Base-by-base conservation (phyloP, 2,797 vertebrate genomes). In the Acipenser oxyrinchus region DNA sequence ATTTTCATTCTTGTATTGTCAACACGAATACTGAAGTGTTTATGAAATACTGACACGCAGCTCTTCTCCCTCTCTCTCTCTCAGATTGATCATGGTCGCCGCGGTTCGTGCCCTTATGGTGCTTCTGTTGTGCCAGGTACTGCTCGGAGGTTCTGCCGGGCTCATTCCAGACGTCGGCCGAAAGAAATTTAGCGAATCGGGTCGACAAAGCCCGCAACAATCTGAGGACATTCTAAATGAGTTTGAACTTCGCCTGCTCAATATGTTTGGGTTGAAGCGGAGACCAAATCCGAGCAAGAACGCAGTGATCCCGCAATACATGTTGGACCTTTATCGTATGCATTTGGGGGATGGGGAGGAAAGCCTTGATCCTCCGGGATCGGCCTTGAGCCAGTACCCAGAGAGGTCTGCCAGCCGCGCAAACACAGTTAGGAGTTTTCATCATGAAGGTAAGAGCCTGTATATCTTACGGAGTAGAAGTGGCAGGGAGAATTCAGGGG, bases 1-100 rank as follows among this genome's bases (percentile, higher is more conserved):
- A 37, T 37, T 37, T 37, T 37, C 37, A 37, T 37, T 37, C 37
- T 37, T 37, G 37, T 37, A 37, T 37, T 37, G 37, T 37, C 37
- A 37, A 37, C 37, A 37, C 37, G 5, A 37, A 37, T 37, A 37
- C 37, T 37, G 37, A 37, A 37, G 37, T 37, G 37, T 37, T 37
- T 5, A 37, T 37, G 70, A 78, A 74, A 79, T 82, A 78, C 75
- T 89, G 82, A 87, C 82, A 73, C 64, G 48, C 61, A 60, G 64
- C 18, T 18, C 18, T 57, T 10, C 13, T 61, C 71, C 68, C 85
- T 80, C 86, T 10, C 13, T 61, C 71, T 69, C 85, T 80, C 86
- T 88, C 92, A 96, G 93, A 93, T 93, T 90, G 93, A 99, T 90
- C 92, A 99, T 99, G 96, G 93, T 96, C 88, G 93, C 91, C 84